A percentile compares a stretch with the other conserved stretches of the same genome.
Evolutionary conservation across 2,888 invertebrate genomes (phyloP).

Genomic region (Drosophila maculinotata): DNA sequence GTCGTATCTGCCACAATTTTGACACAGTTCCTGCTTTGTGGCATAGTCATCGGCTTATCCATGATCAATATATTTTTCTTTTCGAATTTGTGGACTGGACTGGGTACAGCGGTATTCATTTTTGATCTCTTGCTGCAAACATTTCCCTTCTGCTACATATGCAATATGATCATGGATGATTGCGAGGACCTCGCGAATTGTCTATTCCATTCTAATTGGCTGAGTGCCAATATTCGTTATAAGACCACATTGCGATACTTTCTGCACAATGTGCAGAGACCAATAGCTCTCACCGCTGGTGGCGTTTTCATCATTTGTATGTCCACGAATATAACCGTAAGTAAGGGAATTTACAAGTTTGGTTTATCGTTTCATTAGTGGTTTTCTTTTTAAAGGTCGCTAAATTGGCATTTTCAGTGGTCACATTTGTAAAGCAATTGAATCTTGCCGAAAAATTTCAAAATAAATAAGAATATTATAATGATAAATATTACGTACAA

Average conservation of each 20-base stretch:
- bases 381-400: conserved; percentile 41
- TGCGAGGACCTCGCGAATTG: conserved; percentile 39
- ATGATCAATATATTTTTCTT: conserved; percentile 63
- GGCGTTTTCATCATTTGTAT: conserved; percentile 61
- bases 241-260: conserved; percentile 46
- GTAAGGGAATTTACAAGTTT: conserved; percentile 9
- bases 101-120: conserved; percentile 38
- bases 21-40: conserved; percentile 56
- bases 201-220: conserved; percentile 67
- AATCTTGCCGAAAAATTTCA: conserved; percentile 61
- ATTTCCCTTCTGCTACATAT: conserved; percentile 67
- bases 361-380: background rate
- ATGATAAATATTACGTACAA: too few species aligned
- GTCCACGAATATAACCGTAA: conserved; percentile 59
- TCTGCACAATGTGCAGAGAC: conserved; percentile 61
- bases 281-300: conserved; percentile 58
- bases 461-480: background rate
- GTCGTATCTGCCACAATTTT: conserved; percentile 60
- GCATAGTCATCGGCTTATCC: conserved; percentile 50
- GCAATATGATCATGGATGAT: conserved; percentile 50
- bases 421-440: conserved; percentile 56
- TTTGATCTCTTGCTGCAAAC: conserved; percentile 48
- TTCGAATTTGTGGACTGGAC: conserved; percentile 48
- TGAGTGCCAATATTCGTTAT: conserved; percentile 46
- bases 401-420: conserved; percentile 65